A percentile compares a stretch with the other conserved stretches of the same genome.
Conservation (phyloP, 35 echinoderm and acorn worm genomes). For the Holothuria glaberrima region DNA sequence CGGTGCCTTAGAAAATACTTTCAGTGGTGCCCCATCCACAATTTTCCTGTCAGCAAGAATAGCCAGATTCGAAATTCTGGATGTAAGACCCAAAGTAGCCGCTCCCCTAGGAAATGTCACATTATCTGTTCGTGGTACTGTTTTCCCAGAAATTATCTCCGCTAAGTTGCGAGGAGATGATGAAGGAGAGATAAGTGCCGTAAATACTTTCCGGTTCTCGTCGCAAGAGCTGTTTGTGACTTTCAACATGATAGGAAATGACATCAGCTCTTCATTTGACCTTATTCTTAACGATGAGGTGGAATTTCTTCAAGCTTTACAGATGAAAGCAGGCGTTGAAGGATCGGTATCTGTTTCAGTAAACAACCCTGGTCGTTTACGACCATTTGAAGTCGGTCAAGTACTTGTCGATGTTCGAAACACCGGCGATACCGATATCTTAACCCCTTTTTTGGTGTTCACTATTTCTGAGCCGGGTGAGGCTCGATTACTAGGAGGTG, state of each 20-base stretch:
- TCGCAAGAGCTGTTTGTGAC: constrained; percentile 61
- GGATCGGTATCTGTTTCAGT: neutral
- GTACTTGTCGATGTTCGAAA: constrained; percentile 11
- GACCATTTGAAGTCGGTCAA: constrained; percentile 16
- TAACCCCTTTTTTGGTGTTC: neutral
- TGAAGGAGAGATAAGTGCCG: constrained; percentile 3
- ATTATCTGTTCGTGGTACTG: constrained; percentile 50
- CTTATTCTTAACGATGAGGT: constrained; percentile 21
- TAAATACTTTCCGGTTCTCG: constrained; percentile 54
- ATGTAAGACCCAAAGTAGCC: constrained; percentile 43
- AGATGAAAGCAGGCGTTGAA: neutral
- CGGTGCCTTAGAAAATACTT: constrained; percentile 26
- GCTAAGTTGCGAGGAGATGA: constrained; percentile 2
- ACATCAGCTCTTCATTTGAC: constrained; percentile 29
- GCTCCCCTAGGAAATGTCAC: constrained; percentile 59
- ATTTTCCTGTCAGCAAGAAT: constrained; percentile 50
- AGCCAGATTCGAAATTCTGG: constrained; percentile 59
- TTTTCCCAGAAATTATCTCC: constrained; percentile 59
- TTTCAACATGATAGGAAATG: constrained; percentile 27
- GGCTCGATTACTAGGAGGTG: constrained; percentile 6
- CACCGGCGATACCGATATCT: constrained; percentile 21
- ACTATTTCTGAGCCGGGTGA: constrained; percentile 14
- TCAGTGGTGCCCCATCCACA: neutral
- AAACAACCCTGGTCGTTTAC: constrained; percentile 18
- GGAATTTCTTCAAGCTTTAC: constrained; percentile 24